Evolutionary conservation across 2,797 vertebrate genomes (phyloP).

Genomic region (Hemitrygon akajei): DNA sequence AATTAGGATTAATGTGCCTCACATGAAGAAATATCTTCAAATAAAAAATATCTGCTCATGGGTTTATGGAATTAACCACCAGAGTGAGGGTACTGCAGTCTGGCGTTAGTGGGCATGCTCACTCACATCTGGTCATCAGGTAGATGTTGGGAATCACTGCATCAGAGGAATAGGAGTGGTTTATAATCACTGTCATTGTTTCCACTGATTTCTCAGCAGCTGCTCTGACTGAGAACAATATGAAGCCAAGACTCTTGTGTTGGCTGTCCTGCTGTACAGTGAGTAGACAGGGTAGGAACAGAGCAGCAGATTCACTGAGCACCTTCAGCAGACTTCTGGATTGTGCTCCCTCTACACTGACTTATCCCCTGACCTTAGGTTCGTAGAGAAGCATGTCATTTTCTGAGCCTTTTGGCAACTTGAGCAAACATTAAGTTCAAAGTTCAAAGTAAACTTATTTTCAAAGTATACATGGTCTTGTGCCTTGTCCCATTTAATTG

Average conservation of each 20-base stretch:
- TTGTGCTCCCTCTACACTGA: not conserved
- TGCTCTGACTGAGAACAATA: not conserved
- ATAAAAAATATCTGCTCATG: not conserved
- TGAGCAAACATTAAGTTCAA: not conserved
- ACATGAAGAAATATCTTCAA: not conserved
- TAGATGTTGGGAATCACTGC: not conserved
- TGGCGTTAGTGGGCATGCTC: not conserved
- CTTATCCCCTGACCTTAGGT: no score
- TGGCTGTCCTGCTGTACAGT: not conserved
- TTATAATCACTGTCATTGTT: not conserved
- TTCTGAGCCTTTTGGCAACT: not conserved
- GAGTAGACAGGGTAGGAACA: not conserved
- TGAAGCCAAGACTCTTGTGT: not conserved
- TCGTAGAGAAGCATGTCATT: not conserved
- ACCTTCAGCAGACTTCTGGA: not conserved
- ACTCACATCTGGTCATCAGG: not conserved
- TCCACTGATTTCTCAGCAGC: conserved; percentile 3
- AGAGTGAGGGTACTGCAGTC: not conserved
- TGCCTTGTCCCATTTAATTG: no score
- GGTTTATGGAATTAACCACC: not conserved
- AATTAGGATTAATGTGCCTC: not conserved
- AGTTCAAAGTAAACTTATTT: no score
- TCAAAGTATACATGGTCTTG: no score
- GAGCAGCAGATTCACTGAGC: not conserved
- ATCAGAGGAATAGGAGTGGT: not conserved